phyloP scores from a whole-genome alignment of 2,797 vertebrate species.

The Agapornis canus region DNA sequence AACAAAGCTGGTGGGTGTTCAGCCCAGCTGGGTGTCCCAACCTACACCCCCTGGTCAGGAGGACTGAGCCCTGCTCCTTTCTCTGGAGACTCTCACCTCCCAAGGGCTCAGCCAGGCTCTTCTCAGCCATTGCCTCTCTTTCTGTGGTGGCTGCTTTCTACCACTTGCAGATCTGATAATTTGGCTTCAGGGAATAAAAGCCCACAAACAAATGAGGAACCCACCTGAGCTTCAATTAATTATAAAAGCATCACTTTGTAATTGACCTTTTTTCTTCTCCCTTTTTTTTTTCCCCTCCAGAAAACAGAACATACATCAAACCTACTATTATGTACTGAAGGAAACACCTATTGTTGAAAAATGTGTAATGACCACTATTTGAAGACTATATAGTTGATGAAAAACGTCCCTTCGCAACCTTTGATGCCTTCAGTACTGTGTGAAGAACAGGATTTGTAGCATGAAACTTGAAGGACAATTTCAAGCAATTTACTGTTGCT shows the following conservation, averaged over 20 bases:
- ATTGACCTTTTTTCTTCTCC: neutral
- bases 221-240: neutral
- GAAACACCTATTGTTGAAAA: conserved; percentile 43
- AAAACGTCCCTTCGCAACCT: conserved; percentile 51
- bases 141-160: rapidly evolving
- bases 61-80: rapidly evolving
- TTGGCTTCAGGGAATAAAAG: neutral
- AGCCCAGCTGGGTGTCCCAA: neutral
- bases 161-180: neutral
- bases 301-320: conserved; percentile 84
- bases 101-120: rapidly evolving
- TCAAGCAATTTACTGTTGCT: conserved; percentile 53
- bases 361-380: conserved; percentile 36
- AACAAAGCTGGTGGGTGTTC: neutral
- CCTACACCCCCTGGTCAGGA: rapidly evolving
- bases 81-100: rapidly evolving
- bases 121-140: rapidly evolving
- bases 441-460: conserved; percentile 63
- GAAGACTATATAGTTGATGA: conserved; percentile 59
- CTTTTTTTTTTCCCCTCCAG: conserved; percentile 44
- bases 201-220: neutral
- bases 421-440: conserved; percentile 68
- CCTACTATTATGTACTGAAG: conserved; percentile 84
- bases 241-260: neutral
- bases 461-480: conserved; percentile 70